A percentile compares a stretch with the other conserved stretches of the same genome.
phyloP scores from a whole-genome alignment of 2,888 invertebrate species.

The Odontocolon sp. region DNA sequence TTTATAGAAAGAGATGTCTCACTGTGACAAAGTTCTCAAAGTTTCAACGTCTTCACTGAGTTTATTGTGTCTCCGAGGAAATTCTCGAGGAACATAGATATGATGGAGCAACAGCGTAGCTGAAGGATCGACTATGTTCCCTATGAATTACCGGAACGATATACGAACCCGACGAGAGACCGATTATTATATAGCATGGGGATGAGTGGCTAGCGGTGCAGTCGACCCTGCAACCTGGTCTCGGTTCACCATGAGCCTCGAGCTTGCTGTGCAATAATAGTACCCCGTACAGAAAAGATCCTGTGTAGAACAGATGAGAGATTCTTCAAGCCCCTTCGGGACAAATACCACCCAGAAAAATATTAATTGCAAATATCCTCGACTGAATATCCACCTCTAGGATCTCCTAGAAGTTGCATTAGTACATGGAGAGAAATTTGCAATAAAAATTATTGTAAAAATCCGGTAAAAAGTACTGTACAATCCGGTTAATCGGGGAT shows the following conservation, averaged over 20 bases:
- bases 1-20: not conserved
- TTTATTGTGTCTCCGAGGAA: not conserved
- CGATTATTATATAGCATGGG: constrained; percentile 60
- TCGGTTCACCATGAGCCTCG: constrained; percentile 25
- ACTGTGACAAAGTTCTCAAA: not conserved
- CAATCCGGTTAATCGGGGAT: too few relatives aligned
- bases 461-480: too few relatives aligned
- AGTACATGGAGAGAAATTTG: too few relatives aligned
- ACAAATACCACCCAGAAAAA: not conserved
- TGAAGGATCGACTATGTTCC: constrained; percentile 49
- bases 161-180: constrained; percentile 47
- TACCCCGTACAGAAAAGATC: not conserved
- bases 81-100: not conserved
- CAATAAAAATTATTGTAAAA: too few relatives aligned
- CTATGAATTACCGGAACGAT: constrained; percentile 59
- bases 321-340: constrained; percentile 9
- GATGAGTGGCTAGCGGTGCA: constrained; percentile 62
- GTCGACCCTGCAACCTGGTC: constrained; percentile 59
- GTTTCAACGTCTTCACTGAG: not conserved
- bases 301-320: not conserved
- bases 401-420: too few relatives aligned
- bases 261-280: constrained; percentile 5
- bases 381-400: too few relatives aligned
- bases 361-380: too few relatives aligned
- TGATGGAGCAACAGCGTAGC: not conserved